These are phyloP conservation scores for Acleris literana DNA, from an alignment of 2,888 invertebrate species.

Conservation along the genomic window DNA sequence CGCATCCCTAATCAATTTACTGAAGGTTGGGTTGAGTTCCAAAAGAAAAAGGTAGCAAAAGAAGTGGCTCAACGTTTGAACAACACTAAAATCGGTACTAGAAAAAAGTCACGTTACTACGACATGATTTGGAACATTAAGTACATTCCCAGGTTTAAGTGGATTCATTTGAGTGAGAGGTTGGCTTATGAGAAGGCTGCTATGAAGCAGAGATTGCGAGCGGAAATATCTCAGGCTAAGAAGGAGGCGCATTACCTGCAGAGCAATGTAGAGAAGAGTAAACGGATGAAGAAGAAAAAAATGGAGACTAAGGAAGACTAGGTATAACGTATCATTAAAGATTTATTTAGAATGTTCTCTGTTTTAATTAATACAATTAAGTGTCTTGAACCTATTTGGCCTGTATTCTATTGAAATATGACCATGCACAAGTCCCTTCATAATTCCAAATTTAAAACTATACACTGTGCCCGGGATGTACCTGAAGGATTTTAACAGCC, in stretches of 20 bases:
- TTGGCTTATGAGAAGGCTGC: slow-evolving; percentile 96
- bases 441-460: too few relatives aligned
- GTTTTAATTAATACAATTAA: too few relatives aligned
- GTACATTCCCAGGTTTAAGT: slow-evolving; percentile 97
- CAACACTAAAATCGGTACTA: slow-evolving; percentile 92
- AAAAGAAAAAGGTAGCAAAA: slow-evolving; percentile 94
- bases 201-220: slow-evolving; percentile 91
- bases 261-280: slow-evolving; percentile 90
- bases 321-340: slow-evolving; percentile 3
- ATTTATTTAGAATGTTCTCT: too few relatives aligned
- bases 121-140: slow-evolving; percentile 98
- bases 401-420: too few relatives aligned
- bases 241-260: slow-evolving; percentile 95
- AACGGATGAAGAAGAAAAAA: slow-evolving; percentile 84
- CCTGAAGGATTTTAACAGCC: too few relatives aligned
- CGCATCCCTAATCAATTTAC: slow-evolving; percentile 87
- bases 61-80: slow-evolving; percentile 92
- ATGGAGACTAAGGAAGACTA: slow-evolving; percentile 41
- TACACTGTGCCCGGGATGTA: too few relatives aligned
- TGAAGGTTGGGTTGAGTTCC: slow-evolving; percentile 98
- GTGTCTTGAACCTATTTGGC: too few relatives aligned
- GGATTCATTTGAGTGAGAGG: slow-evolving; percentile 97
- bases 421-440: too few relatives aligned
- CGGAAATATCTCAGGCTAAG: slow-evolving; percentile 96
- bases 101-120: slow-evolving; percentile 93